phyloP scores from a whole-genome alignment of 1,140 invertebrate species.

The Pseudomyrmex gracilis region DNA sequence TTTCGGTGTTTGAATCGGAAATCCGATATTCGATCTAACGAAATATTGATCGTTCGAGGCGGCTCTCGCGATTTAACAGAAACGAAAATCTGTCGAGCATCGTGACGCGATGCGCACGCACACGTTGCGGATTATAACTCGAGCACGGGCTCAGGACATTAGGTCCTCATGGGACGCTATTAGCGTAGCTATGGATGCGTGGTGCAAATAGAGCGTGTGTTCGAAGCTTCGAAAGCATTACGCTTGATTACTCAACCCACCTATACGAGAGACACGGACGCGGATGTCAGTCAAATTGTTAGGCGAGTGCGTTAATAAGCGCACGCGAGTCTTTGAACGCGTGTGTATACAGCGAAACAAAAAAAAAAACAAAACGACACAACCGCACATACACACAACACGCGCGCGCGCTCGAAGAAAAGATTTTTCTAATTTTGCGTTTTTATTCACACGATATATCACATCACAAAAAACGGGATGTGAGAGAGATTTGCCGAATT shows the following conservation, averaged over 20 bases:
- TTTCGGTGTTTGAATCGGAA: too few relatives aligned
- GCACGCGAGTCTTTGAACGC: constrained; percentile 10
- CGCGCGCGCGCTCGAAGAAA: too few relatives aligned
- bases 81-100: constrained; percentile 39
- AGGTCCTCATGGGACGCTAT: constrained; percentile 82
- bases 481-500: background rate
- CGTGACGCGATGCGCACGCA: constrained; percentile 58
- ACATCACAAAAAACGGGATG: background rate
- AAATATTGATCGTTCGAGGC: background rate
- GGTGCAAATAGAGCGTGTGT: constrained; percentile 79
- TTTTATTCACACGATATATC: background rate
- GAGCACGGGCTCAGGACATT: constrained; percentile 69
- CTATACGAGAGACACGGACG: constrained; percentile 72
- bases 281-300: constrained; percentile 17
- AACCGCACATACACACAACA: background rate
- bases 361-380: background rate
- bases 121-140: constrained; percentile 74
- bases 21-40: background rate
- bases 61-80: background rate
- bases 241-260: constrained; percentile 81
- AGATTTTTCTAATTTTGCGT: background rate
- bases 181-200: constrained; percentile 82
- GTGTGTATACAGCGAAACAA: background rate
- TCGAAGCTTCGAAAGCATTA: constrained; percentile 82
- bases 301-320: background rate